Base-by-base conservation (phyloP, 2,797 vertebrate genomes). In the Hippocampus kuda region DNA sequence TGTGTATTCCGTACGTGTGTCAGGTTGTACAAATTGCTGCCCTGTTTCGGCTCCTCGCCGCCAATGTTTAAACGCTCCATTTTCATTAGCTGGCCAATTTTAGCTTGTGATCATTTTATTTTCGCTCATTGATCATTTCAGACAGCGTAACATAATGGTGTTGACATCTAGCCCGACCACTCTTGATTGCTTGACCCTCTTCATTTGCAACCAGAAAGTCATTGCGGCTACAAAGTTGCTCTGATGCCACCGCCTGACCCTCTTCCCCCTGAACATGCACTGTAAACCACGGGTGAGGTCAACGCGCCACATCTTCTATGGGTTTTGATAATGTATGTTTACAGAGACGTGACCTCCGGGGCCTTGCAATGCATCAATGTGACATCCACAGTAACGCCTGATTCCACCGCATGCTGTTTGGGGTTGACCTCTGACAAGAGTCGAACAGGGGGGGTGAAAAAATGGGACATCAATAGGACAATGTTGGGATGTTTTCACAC, bases 261-360 rank as follows among this genome's bases (percentile, higher is more conserved):
- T 76, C 89, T 91, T 76, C 72, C 79, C 34, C 84, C 80, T 67
- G 88, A 89, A 87, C 87, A 88, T 89, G 85, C 79, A 84, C 89
- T 87, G 77, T 81, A 84, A 89, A 87, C 87, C 91, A 91, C 92
- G 85, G 92, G 92, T 89, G 92, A 85, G 93, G 91, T 93, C 88
- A 74, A 87, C 91, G 91, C 92, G 88, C 79, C 92, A 91, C 93
- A 91, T 93, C 93, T 93, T 93, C 94, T 94, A 94, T 96, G 93
- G 93, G 91, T 95, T 95, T 94, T 98, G 94, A 97, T 99, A 96
- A 97, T 96, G 91, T 94, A 98, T 96, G 96, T 97, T 95, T 97
- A 93, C 92, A 93, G 93, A 97, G 95, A 92, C 83, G 81, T 94
- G 96, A 97, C 96, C 96, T 94, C 92, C 92, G 88, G 91, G 92